phyloP scores from a whole-genome alignment of 2,797 vertebrate species.

The Aldrovandia affinis region DNA sequence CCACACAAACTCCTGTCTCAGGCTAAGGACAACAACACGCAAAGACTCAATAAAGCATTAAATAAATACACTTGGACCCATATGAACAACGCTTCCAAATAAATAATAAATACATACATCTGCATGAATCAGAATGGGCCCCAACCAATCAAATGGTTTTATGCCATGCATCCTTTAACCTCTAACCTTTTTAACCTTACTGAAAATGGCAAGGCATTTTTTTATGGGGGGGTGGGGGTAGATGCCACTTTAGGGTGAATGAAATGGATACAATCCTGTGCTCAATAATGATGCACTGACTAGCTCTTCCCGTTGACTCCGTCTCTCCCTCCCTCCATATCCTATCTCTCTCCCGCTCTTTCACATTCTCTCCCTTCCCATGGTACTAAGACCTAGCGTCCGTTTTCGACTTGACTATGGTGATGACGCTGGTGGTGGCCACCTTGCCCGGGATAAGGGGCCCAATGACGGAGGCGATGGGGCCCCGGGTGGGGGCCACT shows the following conservation, averaged over 20 bases:
- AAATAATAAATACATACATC: conserved; percentile 70
- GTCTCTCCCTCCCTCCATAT: not conserved
- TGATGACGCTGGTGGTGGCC: conserved; percentile 96
- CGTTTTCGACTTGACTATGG: conserved; percentile 98
- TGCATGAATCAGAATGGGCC: conserved; percentile 36
- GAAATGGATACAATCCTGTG: conserved; percentile 51
- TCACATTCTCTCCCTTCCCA: conserved; percentile 45
- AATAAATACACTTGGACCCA: conserved; percentile 75
- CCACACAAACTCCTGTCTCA: not conserved
- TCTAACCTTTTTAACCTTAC: conserved; percentile 52
- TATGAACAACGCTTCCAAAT: conserved; percentile 75
- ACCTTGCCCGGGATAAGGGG: conserved; percentile 93
- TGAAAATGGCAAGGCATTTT: conserved; percentile 29
- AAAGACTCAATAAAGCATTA: conserved; percentile 70
- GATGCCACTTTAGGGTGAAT: conserved; percentile 30
- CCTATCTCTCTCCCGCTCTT: conserved; percentile 28
- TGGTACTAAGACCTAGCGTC: conserved; percentile 91
- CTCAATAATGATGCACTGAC: conserved; percentile 60
- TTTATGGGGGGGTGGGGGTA: not conserved
- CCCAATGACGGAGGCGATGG: conserved; percentile 84
- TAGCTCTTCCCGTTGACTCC: conserved; percentile 55
- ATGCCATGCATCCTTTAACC: not conserved
- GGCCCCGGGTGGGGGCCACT: conserved; percentile 82
- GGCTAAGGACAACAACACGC: conserved; percentile 67
- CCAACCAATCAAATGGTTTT: conserved; percentile 14